These are phyloP conservation scores for Thelaira solivaga DNA, from an alignment of 2,888 invertebrate genomes.

Conservation along the genomic window DNA sequence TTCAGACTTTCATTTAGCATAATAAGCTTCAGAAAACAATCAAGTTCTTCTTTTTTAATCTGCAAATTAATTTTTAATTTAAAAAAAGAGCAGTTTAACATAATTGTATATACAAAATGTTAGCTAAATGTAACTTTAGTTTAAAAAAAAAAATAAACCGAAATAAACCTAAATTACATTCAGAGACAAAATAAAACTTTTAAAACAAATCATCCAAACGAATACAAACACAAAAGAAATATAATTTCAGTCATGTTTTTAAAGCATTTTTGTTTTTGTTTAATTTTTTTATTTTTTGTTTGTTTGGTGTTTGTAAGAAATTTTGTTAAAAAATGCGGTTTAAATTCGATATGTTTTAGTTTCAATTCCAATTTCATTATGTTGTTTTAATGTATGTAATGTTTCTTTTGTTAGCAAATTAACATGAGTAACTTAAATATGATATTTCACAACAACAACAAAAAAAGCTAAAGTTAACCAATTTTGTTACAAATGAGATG, in stretches of 20 bases:
- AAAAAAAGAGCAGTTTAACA: too few relatives aligned
- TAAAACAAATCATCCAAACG: conserved; percentile 40
- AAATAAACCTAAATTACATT: background rate
- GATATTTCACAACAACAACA: conserved; percentile 8
- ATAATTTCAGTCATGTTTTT: conserved; percentile 5
- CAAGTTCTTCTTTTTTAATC: too few relatives aligned
- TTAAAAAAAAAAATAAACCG: background rate
- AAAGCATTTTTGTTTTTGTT: background rate
- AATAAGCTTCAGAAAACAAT: too few relatives aligned
- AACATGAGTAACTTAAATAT: background rate
- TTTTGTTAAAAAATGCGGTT: conserved; percentile 13
- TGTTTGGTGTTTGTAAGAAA: background rate
- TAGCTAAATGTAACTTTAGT: background rate
- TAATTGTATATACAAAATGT: too few relatives aligned
- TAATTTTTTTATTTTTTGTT: background rate
- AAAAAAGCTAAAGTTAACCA: background rate
- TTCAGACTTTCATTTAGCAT: too few relatives aligned
- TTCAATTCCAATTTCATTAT: conserved; percentile 54
- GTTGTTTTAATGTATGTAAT: background rate
- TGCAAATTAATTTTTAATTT: too few relatives aligned
- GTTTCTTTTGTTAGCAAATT: conserved; percentile 19
- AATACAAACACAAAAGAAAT: conserved; percentile 14
- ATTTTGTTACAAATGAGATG: conserved; percentile 5
- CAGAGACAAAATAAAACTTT: background rate
- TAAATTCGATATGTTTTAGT: conserved; percentile 9